These are phyloP conservation scores for Aphelinus certus DNA, from an alignment of 1,140 invertebrate species.

Conservation along the genomic window DNA sequence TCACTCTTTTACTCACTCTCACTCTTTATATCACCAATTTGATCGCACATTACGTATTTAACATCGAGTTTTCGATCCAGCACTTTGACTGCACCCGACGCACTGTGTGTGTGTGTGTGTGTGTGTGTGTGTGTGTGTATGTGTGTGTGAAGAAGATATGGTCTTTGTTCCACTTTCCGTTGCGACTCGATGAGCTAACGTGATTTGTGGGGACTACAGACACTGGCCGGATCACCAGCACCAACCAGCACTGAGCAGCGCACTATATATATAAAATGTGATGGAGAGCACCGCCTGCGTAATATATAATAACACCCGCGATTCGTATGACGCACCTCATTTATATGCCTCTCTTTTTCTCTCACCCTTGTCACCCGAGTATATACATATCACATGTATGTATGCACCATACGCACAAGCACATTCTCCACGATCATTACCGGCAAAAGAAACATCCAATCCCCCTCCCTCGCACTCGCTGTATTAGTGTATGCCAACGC, in stretches of 20 bases:
- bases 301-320: neutral
- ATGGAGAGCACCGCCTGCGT: no score
- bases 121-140: neutral
- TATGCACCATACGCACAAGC: slow-evolving; percentile 26
- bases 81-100: no score
- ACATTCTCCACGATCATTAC: slow-evolving; percentile 36
- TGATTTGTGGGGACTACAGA: no score
- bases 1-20: neutral
- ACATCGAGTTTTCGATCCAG: neutral
- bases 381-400: no score
- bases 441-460: neutral
- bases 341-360: slow-evolving; percentile 25
- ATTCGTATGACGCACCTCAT: slow-evolving; percentile 24
- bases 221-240: neutral
- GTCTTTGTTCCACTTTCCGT: slow-evolving; percentile 8
- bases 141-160: neutral
- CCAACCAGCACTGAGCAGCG: neutral
- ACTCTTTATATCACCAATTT: neutral
- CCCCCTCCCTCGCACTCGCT: no score
- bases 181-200: no score
- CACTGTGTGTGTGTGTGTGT: no score
- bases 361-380: slow-evolving; percentile 16
- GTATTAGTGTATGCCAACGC: no score
- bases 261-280: no score
- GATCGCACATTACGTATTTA: no score